These are phyloP conservation scores for Aplysina aerophoba DNA, from an alignment of 37 sponge, comb jelly and placozoan species.

Conservation along the genomic window DNA sequence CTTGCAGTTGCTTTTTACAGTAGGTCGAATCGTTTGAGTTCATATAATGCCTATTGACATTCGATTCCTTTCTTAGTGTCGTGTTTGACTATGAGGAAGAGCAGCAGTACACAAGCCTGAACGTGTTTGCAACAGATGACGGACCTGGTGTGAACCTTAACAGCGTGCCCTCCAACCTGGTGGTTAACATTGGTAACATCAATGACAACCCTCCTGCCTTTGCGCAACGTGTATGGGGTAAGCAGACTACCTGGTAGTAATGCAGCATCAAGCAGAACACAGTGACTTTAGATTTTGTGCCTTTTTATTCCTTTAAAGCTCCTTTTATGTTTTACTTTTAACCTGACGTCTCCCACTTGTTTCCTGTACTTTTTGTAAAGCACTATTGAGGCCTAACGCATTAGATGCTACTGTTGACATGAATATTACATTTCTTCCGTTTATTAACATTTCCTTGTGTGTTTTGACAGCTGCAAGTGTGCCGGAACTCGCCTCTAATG, in stretches of 20 bases:
- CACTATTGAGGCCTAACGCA: too few species aligned
- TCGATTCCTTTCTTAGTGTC: neutral
- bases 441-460: neutral
- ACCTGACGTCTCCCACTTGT: too few species aligned
- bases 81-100: neutral
- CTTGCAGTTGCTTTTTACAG: too few species aligned
- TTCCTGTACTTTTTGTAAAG: too few species aligned
- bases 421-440: slow-evolving; percentile 27
- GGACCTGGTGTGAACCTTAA: neutral
- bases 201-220: slow-evolving; percentile 28
- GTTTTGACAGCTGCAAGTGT: neutral
- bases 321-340: too few species aligned
- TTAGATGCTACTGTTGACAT: too few species aligned
- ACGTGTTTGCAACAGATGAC: slow-evolving; percentile 13
- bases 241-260: neutral
- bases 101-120: neutral
- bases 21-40: too few species aligned
- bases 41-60: too few species aligned
- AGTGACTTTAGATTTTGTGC: too few species aligned
- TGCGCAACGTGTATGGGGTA: neutral
- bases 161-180: slow-evolving; percentile 4
- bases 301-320: too few species aligned
- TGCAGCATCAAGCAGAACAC: too few species aligned
- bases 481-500: slow-evolving; percentile 39
- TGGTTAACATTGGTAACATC: neutral